A percentile compares a stretch with the other conserved stretches of the same genome.
These are phyloP conservation scores for Cotesia typhae DNA, from an alignment of 1,140 invertebrate genomes.

Conservation along the genomic window DNA sequence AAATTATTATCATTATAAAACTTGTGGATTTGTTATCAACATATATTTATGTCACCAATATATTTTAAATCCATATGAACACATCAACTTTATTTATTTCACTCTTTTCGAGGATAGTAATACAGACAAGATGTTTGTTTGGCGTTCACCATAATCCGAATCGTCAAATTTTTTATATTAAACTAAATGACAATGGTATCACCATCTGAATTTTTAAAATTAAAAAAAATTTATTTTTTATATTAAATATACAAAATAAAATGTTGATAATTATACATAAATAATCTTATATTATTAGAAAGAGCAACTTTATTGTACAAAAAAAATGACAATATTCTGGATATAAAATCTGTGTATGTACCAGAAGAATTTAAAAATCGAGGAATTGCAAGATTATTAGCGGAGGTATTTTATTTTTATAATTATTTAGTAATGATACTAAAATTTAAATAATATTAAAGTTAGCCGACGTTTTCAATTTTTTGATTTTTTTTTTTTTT, in stretches of 20 bases:
- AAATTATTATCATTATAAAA: too few species aligned
- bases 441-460: too few species aligned
- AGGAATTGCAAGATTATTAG: conserved; percentile 72
- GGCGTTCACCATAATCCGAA: conserved; percentile 38
- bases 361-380: conserved; percentile 69
- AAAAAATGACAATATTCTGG: conserved; percentile 62
- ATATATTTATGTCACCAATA: too few species aligned
- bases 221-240: too few species aligned
- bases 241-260: too few species aligned
- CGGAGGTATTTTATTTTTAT: conserved; percentile 64
- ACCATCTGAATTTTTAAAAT: background rate
- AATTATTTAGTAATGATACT: conserved; percentile 7
- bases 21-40: too few species aligned
- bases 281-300: conserved; percentile 46
- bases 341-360: conserved; percentile 70
- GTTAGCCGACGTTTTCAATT: too few species aligned
- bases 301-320: conserved; percentile 65
- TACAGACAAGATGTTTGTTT: conserved; percentile 30
- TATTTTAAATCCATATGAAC: too few species aligned
- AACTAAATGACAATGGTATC: conserved; percentile 42
- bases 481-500: too few species aligned
- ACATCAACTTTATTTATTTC: too few species aligned
- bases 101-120: background rate
- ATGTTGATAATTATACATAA: too few species aligned
- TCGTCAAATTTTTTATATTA: conserved; percentile 43